Conservation (phyloP, 2,888 invertebrate species). For the Agriopis marginaria region DNA sequence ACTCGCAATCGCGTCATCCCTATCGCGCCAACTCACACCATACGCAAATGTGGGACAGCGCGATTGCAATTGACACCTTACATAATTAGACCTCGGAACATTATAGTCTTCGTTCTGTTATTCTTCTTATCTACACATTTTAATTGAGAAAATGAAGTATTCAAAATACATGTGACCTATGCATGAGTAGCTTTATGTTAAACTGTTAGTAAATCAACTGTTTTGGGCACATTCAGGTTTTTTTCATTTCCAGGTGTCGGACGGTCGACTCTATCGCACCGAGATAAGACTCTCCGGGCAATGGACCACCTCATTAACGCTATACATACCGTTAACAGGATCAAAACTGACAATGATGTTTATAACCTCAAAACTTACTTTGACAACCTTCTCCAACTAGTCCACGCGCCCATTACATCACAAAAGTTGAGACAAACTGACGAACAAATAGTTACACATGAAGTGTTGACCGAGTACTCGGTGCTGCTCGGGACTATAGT, state of each 20-base stretch:
- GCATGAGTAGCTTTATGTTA: conserved; percentile 37
- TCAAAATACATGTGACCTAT: conserved; percentile 55
- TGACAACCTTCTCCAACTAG: conserved; percentile 46
- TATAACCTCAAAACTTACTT: conserved; percentile 52
- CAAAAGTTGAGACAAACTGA: conserved; percentile 88
- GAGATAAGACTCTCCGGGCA: conserved; percentile 53
- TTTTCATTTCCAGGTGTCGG: conserved; percentile 71
- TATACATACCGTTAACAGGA: conserved; percentile 58
- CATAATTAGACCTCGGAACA: too few relatives aligned
- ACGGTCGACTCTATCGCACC: conserved; percentile 26
- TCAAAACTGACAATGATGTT: conserved; percentile 68
- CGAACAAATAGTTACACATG: conserved; percentile 49
- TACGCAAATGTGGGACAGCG: too few relatives aligned
- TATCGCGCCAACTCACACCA: too few relatives aligned
- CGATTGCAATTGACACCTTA: too few relatives aligned
- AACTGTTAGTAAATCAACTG: conserved; percentile 55
- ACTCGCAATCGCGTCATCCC: too few relatives aligned
- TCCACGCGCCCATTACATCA: conserved; percentile 88
- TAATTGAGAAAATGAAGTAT: not conserved
- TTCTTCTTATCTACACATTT: not conserved
- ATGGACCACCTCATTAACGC: conserved; percentile 63
- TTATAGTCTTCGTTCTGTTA: too few relatives aligned
- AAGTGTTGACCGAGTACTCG: conserved; percentile 79
- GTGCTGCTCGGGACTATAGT: conserved; percentile 81
- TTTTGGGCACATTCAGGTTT: conserved; percentile 83